Evolutionary conservation across 2,113 vertebrate species (phyloP).

Genomic region (Dipodomys stephensi): DNA sequence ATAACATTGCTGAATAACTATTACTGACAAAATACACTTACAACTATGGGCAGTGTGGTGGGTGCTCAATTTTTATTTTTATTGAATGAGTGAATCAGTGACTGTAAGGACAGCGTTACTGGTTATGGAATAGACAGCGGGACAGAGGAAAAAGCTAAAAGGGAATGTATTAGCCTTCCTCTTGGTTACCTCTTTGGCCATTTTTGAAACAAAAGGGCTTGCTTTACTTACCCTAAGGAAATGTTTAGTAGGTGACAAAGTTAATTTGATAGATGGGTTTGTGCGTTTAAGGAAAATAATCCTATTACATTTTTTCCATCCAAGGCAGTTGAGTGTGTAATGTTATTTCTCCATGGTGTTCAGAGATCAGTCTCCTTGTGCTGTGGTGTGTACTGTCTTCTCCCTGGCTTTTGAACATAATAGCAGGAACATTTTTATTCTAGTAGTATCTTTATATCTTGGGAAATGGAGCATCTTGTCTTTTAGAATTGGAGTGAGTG

Average conservation of each 20-base stretch:
- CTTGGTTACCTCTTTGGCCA: neutral
- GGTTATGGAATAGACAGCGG: neutral
- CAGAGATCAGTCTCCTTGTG: neutral
- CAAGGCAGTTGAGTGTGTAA: neutral
- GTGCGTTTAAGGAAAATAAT: neutral
- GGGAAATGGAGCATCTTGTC: neutral
- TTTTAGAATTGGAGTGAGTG: neutral
- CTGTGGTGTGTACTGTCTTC: neutral
- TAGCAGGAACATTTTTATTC: constrained; percentile 33
- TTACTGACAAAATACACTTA: neutral
- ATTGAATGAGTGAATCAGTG: neutral
- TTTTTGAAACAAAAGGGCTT: neutral
- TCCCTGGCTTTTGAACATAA: neutral
- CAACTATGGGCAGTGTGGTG: neutral
- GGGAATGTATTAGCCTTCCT: neutral
- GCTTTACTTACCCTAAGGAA: neutral
- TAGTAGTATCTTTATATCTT: neutral
- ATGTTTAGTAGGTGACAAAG: constrained; percentile 6
- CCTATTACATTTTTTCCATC: neutral
- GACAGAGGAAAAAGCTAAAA: neutral
- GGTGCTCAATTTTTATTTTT: neutral
- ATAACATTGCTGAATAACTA: neutral
- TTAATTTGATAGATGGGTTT: neutral
- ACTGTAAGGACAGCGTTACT: neutral
- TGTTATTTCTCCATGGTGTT: neutral